Percentiles rank a stretch among this genome's conserved stretches.
These are phyloP conservation scores for Limnephilus lunatus DNA, from an alignment of 2,888 invertebrate species.

Conservation along the genomic window DNA sequence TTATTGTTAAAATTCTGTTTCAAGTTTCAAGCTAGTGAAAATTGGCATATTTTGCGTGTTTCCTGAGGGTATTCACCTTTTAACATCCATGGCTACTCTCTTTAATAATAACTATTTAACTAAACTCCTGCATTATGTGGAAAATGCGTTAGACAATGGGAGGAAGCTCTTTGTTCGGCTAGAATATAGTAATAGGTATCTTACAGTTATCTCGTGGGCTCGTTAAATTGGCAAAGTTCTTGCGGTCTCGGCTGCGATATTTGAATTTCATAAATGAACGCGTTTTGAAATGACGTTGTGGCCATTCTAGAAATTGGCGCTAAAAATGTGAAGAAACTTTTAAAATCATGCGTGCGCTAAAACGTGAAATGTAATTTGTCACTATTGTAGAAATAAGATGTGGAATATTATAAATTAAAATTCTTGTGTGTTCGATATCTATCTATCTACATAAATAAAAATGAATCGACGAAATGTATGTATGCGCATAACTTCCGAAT, in stretches of 20 bases:
- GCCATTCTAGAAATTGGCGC: background rate
- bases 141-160: constrained; percentile 52
- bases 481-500: too few species aligned
- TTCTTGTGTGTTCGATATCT: too few species aligned
- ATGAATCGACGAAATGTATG: too few species aligned
- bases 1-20: too few species aligned
- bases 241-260: constrained; percentile 6
- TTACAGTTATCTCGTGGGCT: constrained; percentile 55
- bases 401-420: background rate
- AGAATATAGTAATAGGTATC: constrained; percentile 5
- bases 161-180: constrained; percentile 57
- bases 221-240: constrained; percentile 62
- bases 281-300: constrained; percentile 6
- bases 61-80: background rate
- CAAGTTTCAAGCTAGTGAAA: too few species aligned
- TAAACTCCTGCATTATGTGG: constrained; percentile 20
- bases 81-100: background rate
- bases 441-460: too few species aligned
- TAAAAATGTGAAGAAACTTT: background rate
- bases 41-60: background rate
- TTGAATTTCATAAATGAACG: constrained; percentile 7
- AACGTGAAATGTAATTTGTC: background rate
- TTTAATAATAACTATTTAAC: constrained; percentile 11
- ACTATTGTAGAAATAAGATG: background rate
- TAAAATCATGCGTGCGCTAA: background rate